Conservation (phyloP, 2,888 invertebrate genomes). For the Oscheius myriophilus region DNA sequence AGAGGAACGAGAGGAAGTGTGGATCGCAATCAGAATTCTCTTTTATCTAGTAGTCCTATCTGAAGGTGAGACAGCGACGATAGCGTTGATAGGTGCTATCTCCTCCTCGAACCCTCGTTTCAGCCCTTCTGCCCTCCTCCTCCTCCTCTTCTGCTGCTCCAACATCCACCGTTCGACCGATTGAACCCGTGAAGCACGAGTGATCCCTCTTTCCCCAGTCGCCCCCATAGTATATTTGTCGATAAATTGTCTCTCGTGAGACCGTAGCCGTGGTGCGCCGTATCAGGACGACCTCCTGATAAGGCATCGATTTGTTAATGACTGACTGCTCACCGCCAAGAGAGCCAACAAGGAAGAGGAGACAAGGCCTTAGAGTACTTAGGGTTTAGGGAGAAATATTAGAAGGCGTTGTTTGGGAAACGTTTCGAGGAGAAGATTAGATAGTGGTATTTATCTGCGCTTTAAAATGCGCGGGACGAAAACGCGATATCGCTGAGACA, state of each 20-base stretch:
- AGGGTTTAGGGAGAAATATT: too few species aligned
- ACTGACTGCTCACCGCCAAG: slow-evolving; percentile 18
- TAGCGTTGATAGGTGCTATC: background rate
- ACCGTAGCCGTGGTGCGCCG: slow-evolving; percentile 2
- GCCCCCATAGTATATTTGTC: background rate
- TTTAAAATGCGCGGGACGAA: too few species aligned
- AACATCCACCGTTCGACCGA: background rate
- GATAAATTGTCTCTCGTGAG: slow-evolving; percentile 15
- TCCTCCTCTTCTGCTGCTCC: slow-evolving; percentile 2
- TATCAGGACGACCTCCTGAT: slow-evolving; percentile 23
- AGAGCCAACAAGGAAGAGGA: too few species aligned
- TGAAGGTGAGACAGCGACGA: background rate
- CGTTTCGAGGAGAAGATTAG: too few species aligned
- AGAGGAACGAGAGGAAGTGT: background rate
- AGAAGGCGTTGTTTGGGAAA: too few species aligned
- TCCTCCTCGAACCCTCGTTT: background rate
- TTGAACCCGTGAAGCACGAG: slow-evolving; percentile 24
- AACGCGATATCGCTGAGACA: too few species aligned
- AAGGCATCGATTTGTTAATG: slow-evolving; percentile 28
- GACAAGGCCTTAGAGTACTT: too few species aligned
- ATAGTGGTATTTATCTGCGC: too few species aligned
- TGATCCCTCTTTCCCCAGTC: background rate
- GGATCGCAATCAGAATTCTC: background rate
- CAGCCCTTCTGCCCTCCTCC: slow-evolving; percentile 13
- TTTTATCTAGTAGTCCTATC: background rate